phyloP scores from a whole-genome alignment of 64 coral and sea anemone genomes.

The Hydrozoanthus tunicans region DNA sequence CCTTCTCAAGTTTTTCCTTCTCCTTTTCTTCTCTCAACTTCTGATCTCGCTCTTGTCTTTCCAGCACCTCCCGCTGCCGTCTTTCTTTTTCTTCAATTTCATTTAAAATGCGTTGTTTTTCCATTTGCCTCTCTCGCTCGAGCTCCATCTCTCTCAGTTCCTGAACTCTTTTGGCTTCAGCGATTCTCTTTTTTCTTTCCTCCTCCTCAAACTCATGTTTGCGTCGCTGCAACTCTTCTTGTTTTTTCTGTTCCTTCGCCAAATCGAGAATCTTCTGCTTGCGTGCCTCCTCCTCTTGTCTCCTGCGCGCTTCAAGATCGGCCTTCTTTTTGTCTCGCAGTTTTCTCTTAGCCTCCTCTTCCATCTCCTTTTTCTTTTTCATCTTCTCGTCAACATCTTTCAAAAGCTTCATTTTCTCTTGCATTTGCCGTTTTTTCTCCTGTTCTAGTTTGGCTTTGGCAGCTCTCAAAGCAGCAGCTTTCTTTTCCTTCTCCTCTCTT shows the following conservation, averaged over 20 bases:
- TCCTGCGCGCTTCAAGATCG: conserved; percentile 76
- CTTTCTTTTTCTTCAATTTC: conserved; percentile 85
- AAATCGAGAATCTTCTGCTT: conserved; percentile 67
- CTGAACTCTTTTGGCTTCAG: conserved; percentile 78
- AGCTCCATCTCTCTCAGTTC: conserved; percentile 79
- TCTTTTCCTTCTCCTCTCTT: conserved; percentile 79
- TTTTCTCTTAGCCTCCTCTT: conserved; percentile 84
- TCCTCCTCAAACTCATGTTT: conserved; percentile 90
- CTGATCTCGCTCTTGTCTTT: conserved; percentile 73
- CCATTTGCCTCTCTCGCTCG: conserved; percentile 70
- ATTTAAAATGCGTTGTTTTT: conserved; percentile 75
- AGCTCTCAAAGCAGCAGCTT: conserved; percentile 73
- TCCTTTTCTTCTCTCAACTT: conserved; percentile 82
- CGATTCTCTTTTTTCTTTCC: conserved; percentile 82
- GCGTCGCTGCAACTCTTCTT: conserved; percentile 65
- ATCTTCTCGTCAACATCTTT: conserved; percentile 72
- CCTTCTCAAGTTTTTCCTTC: conserved; percentile 53
- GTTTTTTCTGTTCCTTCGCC: conserved; percentile 78
- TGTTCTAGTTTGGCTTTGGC: conserved; percentile 59
- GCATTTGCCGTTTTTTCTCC: conserved; percentile 68
- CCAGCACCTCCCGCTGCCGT: conserved; percentile 43
- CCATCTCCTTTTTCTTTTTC: conserved; percentile 79
- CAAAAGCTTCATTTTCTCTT: conserved; percentile 63
- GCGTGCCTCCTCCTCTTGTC: conserved; percentile 82
- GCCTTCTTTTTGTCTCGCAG: conserved; percentile 71